Conservation (phyloP, 2,113 vertebrate genomes). For the Hippoglossus stenolepis region DNA sequence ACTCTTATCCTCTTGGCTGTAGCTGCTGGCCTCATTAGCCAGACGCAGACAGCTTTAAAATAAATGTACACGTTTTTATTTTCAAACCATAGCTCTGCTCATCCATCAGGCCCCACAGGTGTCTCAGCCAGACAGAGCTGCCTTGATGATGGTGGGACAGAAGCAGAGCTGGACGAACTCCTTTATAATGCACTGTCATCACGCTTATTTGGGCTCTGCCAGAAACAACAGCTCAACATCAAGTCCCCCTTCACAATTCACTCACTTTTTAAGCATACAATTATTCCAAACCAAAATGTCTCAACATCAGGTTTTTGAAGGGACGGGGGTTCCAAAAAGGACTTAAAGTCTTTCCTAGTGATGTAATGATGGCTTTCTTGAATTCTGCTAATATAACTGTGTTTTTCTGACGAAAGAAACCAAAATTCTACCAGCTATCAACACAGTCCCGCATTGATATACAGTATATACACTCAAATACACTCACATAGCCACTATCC, state of each 20-base stretch:
- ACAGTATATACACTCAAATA: too few species aligned
- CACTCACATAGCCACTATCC: constrained; percentile 4
- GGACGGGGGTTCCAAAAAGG: constrained; percentile 17
- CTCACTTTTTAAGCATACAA: neutral
- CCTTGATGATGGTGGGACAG: constrained; percentile 29
- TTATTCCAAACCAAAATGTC: constrained; percentile 2
- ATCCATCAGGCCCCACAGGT: constrained; percentile 54
- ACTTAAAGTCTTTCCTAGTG: constrained; percentile 7
- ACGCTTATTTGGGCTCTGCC: constrained; percentile 59
- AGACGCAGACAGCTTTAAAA: constrained; percentile 48
- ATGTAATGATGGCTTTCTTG: constrained; percentile 29
- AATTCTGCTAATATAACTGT: constrained; percentile 2
- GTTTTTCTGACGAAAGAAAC: neutral
- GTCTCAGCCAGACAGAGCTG: constrained; percentile 55
- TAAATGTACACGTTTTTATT: constrained; percentile 64
- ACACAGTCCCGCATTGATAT: neutral
- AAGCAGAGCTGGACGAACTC: constrained; percentile 48
- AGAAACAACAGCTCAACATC: constrained; percentile 68
- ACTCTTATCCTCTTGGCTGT: constrained; percentile 24
- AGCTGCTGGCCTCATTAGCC: constrained; percentile 45
- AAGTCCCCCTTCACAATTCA: constrained; percentile 21
- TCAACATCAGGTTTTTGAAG: constrained; percentile 5
- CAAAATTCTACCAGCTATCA: neutral
- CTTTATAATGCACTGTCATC: constrained; percentile 39
- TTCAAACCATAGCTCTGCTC: constrained; percentile 45